Evolutionary conservation across 35 echinoderm and acorn worm genomes (phyloP), one percentile per base, ranked within the genome.

Genomic region (Apostichopus parvimensis): DNA sequence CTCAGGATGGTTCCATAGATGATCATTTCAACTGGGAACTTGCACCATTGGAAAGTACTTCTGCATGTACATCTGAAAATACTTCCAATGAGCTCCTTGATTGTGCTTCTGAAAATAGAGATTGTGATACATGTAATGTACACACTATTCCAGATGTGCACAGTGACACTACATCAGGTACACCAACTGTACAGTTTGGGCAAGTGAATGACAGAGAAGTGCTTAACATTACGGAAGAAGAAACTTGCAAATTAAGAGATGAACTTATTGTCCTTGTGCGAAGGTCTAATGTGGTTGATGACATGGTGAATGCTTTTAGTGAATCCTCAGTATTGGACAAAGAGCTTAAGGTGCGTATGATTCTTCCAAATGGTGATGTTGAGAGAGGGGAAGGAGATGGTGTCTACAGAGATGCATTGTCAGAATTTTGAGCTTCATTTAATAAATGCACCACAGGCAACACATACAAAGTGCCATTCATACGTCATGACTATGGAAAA

Each of bases 401-500:
- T 9, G 79, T 82, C 6, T 54, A 14, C 6, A 53, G 45, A 18
- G 79, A 82, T 56, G 28, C 8, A n/a, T 53, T 80, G 28, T 7
- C 79, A 82, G 79, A 53, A 56, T 64, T 87, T 52, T 87, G 85
- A 57, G 22, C 9, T 68, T 45, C 57, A 18, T 87, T 70, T 21
- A 28, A 13, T 22, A 66, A 20, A 87, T 66, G n/a, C 6, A 59
- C 85, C 54, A 87, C 13, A 34, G 85, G 85, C 23, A 18, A 62
- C 15, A 59, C 17, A 7, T 62, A 20, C 24, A 62, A 21, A 18
- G 85, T 87, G 18, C 85, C 85, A 53, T 59, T 66, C 6, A 66
- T 87, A 10, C 14, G 56, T 6, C 85, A 87, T 64, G 85, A 87
- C 56, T 87, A 57, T 64, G 85, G 85, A 13, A 10, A 71, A 61